Percentiles rank a stretch among this genome's conserved stretches.
phyloP scores from a whole-genome alignment of 2,113 vertebrate genomes.

The Oncorhynchus keta region DNA sequence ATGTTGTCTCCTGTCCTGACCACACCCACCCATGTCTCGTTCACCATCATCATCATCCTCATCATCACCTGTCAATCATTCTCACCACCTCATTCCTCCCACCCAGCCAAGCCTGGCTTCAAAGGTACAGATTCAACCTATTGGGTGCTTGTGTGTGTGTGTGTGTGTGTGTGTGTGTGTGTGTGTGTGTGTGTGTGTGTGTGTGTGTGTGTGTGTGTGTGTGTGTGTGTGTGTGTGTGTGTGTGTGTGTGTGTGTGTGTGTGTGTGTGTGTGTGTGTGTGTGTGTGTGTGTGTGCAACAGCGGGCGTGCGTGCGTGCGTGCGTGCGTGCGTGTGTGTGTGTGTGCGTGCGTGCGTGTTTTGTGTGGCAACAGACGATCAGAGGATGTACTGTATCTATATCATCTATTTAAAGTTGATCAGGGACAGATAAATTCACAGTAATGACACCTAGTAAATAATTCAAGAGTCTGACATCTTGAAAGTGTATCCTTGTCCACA shows the following conservation, averaged over 20 bases:
- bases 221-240: neutral
- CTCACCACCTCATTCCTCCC: neutral
- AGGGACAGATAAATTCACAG: too few species aligned
- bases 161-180: neutral
- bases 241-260: neutral
- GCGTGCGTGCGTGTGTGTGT: conserved; percentile 5
- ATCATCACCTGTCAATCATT: conserved; percentile 10
- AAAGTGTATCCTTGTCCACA: too few species aligned
- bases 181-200: conserved; percentile 3
- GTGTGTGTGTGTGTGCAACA: neutral
- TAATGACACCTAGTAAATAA: too few species aligned
- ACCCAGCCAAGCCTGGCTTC: neutral
- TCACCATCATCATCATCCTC: neutral
- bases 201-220: conserved; percentile 6
- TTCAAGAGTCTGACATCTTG: too few species aligned
- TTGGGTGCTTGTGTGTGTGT: neutral
- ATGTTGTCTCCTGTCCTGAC: neutral
- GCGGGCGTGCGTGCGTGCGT: conserved; percentile 3
- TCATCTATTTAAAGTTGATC: too few species aligned
- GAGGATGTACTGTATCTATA: too few species aligned
- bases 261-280: conserved; percentile 9
- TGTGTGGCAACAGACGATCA: too few species aligned
- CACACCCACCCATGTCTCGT: neutral
- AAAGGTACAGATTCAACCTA: neutral
- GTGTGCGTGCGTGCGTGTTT: conserved; percentile 4